Percentiles rank a stretch among this genome's conserved stretches.
phyloP scores from a whole-genome alignment of 2,888 invertebrate genomes.

The Megastigmus dorsalis region DNA sequence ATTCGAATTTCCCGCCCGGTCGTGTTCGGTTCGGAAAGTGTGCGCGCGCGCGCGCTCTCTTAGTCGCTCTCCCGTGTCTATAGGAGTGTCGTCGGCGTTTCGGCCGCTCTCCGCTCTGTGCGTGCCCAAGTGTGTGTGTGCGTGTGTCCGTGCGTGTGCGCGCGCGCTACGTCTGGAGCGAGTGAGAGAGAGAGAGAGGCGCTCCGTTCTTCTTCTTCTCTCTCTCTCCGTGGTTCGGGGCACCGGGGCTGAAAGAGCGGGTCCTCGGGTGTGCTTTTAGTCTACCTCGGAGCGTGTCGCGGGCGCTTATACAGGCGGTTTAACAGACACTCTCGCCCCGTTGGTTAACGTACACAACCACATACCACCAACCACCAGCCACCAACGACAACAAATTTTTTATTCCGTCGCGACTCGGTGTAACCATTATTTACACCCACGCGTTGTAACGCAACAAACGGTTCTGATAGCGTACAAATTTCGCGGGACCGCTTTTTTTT shows the following conservation, averaged over 20 bases:
- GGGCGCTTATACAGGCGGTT: conserved; percentile 42
- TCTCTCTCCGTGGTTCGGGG: no score
- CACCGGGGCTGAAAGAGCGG: conserved; percentile 42
- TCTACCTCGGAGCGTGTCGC: conserved; percentile 53
- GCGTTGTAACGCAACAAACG: no score
- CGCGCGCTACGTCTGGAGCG: background rate
- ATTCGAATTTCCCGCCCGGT: conserved; percentile 10
- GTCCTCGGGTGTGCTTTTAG: conserved; percentile 49
- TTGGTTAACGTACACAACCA: background rate
- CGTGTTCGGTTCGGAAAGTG: background rate
- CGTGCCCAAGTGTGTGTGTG: background rate
- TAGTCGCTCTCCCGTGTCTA: conserved; percentile 7
- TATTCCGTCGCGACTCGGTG: no score
- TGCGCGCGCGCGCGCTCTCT: conserved; percentile 9
- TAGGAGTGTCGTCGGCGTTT: no score
- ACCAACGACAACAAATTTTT: background rate
- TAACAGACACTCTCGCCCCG: conserved; percentile 21
- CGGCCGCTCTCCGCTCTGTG: background rate
- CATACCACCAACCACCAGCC: background rate
- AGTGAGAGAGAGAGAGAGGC: conserved; percentile 48
- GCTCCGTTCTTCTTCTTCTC: no score
- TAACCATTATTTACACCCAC: no score
- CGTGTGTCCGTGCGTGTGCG: background rate
- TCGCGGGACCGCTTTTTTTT: no score
- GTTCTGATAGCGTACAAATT: no score